phyloP scores from a whole-genome alignment of 2,888 invertebrate genomes.

The Drosophila basisetae region DNA sequence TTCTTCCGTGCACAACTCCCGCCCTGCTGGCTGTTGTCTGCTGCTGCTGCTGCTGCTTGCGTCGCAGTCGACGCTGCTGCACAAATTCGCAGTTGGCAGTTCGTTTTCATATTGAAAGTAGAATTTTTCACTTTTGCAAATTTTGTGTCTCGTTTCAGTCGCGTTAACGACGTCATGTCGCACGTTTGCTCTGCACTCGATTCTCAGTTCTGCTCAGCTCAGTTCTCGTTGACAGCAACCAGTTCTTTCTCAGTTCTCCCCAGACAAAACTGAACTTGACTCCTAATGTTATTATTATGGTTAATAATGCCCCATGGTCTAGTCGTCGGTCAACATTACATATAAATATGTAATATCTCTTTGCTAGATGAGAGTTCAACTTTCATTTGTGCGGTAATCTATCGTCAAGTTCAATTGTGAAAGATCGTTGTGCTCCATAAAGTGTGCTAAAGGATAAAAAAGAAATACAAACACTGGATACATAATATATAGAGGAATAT shows the following conservation, averaged over 20 bases:
- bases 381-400: slow-evolving; percentile 30
- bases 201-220: slow-evolving; percentile 4
- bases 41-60: slow-evolving; percentile 13
- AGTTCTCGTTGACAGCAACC: slow-evolving; percentile 27
- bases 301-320: not conserved
- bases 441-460: not conserved
- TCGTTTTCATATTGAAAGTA: slow-evolving; percentile 80
- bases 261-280: slow-evolving; percentile 38
- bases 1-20: slow-evolving; percentile 75
- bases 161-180: slow-evolving; percentile 83
- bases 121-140: slow-evolving; percentile 83
- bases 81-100: slow-evolving; percentile 62
- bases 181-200: slow-evolving; percentile 69
- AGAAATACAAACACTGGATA: slow-evolving; percentile 12
- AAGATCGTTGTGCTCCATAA: slow-evolving; percentile 9
- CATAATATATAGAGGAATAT: not conserved
- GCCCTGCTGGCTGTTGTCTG: slow-evolving; percentile 31
- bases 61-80: slow-evolving; percentile 50
- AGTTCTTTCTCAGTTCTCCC: slow-evolving; percentile 21
- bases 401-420: not conserved
- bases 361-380: slow-evolving; percentile 29
- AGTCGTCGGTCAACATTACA: slow-evolving; percentile 12
- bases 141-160: slow-evolving; percentile 79
- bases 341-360: not conserved
- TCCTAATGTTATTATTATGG: slow-evolving; percentile 31